A percentile compares a stretch with the other conserved stretches of the same genome.
These are phyloP conservation scores for Temnothorax ravouxi DNA, from an alignment of 2,888 invertebrate species.

Conservation along the genomic window DNA sequence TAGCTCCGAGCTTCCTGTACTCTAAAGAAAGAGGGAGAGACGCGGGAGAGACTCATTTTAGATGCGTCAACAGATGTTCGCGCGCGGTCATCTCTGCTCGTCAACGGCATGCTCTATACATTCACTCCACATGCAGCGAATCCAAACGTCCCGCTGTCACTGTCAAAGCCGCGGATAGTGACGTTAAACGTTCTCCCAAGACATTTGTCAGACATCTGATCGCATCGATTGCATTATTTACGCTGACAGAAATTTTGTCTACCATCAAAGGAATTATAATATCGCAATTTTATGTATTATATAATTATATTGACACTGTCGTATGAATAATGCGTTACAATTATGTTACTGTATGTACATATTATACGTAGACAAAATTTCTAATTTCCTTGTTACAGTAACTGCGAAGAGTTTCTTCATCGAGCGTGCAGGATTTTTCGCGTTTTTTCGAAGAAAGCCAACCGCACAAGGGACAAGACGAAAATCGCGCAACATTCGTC, in stretches of 20 bases:
- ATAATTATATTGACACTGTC: no score
- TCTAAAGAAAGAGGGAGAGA: constrained; percentile 2
- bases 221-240: constrained; percentile 2
- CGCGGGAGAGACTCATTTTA: constrained; percentile 51
- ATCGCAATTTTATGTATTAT: no score
- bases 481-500: not conserved
- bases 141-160: not conserved
- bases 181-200: not conserved
- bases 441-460: not conserved
- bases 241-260: no score
- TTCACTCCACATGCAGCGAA: not conserved
- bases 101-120: constrained; percentile 28
- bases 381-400: not conserved
- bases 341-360: no score
- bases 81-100: constrained; percentile 1
- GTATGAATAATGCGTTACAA: no score
- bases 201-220: not conserved
- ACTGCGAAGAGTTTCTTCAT: not conserved
- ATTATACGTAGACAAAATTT: not conserved
- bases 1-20: constrained; percentile 44
- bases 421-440: not conserved
- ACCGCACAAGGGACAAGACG: not conserved
- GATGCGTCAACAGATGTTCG: constrained; percentile 51
- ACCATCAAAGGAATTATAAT: no score
- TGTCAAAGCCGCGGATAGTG: constrained; percentile 7